These are phyloP conservation scores for Tachysurus fulvidraco DNA, from an alignment of 2,113 vertebrate genomes.

Conservation along the genomic window DNA sequence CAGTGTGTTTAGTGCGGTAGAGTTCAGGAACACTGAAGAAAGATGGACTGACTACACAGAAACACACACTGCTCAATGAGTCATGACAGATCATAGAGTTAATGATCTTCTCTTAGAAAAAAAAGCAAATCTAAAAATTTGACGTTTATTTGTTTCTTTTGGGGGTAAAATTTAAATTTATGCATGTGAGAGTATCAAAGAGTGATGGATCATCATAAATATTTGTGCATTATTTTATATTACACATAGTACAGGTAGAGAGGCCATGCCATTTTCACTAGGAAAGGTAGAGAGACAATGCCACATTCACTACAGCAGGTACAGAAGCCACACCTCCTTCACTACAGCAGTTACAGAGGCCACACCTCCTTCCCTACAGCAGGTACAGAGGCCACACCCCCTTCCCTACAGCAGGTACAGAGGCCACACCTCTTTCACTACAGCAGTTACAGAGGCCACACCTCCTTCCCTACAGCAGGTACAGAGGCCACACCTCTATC, in stretches of 20 bases:
- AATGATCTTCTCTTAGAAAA: not conserved
- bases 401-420: not conserved
- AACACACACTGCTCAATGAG: conserved; percentile 5
- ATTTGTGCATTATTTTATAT: not conserved
- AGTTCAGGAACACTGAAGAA: conserved; percentile 12
- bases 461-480: not conserved
- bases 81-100: not conserved
- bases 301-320: not conserved
- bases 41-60: not conserved
- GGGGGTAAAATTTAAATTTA: not conserved
- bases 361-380: not conserved
- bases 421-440: not conserved
- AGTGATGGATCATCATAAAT: not conserved
- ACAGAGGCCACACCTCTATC: not conserved
- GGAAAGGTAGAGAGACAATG: not conserved
- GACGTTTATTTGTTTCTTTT: not conserved
- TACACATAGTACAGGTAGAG: not conserved
- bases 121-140: too few relatives aligned
- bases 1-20: conserved; percentile 35
- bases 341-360: not conserved
- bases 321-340: not conserved
- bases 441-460: not conserved
- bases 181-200: not conserved
- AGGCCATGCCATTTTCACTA: not conserved
- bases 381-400: not conserved